Percentiles rank a stretch among this genome's conserved stretches.
Evolutionary conservation across 1,140 invertebrate species (phyloP).

Genomic region (Drosophila kanapiae): DNA sequence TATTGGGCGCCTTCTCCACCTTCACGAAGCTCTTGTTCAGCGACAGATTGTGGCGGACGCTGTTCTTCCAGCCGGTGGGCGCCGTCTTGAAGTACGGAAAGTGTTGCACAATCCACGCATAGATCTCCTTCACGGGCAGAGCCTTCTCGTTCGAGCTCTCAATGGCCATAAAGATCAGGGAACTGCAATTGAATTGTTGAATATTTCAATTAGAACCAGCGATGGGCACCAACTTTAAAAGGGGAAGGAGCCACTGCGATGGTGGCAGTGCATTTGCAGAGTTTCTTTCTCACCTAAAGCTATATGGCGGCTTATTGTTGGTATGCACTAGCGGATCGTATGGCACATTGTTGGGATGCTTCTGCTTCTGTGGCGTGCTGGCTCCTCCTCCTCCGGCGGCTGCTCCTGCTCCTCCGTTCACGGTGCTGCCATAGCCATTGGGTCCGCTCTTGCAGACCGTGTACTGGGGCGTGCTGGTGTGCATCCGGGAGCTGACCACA

Average conservation of each 20-base stretch:
- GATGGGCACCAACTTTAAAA: too few species aligned
- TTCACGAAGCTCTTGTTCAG: slow-evolving; percentile 99
- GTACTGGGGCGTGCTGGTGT: slow-evolving; percentile 74
- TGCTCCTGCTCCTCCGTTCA: not conserved
- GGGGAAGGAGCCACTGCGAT: too few species aligned
- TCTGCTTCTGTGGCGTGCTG: slow-evolving; percentile 86
- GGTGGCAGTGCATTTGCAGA: too few species aligned
- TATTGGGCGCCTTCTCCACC: slow-evolving; percentile 95
- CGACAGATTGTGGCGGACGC: slow-evolving; percentile 97
- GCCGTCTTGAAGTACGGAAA: slow-evolving; percentile 99
- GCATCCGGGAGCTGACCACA: slow-evolving; percentile 48
- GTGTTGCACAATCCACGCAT: slow-evolving; percentile 98
- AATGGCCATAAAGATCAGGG: slow-evolving; percentile 98
- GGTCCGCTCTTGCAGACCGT: slow-evolving; percentile 16
- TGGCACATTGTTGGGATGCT: slow-evolving; percentile 90
- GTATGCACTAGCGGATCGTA: slow-evolving; percentile 92
- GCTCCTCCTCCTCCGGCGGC: not conserved
- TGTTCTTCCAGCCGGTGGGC: slow-evolving; percentile 99
- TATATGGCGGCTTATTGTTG: slow-evolving; percentile 96
- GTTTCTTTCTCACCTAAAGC: slow-evolving; percentile 85
- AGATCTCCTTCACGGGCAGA: slow-evolving; percentile 97
- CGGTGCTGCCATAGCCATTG: slow-evolving; percentile 47
- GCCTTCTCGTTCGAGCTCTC: slow-evolving; percentile 95
- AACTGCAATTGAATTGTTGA: slow-evolving; percentile 86
- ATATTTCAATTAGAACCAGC: too few species aligned